These are phyloP conservation scores for Dexiosoma caninum DNA, from an alignment of 2,888 invertebrate genomes.

Conservation along the genomic window DNA sequence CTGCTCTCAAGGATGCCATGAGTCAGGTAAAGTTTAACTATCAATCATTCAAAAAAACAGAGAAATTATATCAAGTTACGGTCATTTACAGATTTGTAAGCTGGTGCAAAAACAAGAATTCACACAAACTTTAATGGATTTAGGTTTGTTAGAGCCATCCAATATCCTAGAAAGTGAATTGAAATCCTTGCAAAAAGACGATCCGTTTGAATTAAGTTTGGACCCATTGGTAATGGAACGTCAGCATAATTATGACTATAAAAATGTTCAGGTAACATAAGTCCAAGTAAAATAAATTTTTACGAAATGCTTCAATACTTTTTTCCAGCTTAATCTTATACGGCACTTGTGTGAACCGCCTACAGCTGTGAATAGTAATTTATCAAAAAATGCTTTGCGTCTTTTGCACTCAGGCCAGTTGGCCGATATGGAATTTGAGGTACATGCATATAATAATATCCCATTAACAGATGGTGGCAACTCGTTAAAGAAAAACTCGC, in stretches of 20 bases:
- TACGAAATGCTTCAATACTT: too few species aligned
- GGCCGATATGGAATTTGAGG: slow-evolving; percentile 84
- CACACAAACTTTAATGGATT: slow-evolving; percentile 80
- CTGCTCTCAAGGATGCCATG: slow-evolving; percentile 79
- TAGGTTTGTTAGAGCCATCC: slow-evolving; percentile 79
- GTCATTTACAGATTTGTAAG: slow-evolving; percentile 77
- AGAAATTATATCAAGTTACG: not conserved
- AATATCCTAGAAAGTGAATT: slow-evolving; percentile 70
- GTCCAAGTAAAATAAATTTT: too few species aligned
- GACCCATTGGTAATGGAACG: slow-evolving; percentile 64
- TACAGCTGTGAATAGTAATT: slow-evolving; percentile 79
- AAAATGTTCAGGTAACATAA: slow-evolving; percentile 69
- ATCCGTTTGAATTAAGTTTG: slow-evolving; percentile 64
- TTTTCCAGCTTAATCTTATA: slow-evolving; percentile 78
- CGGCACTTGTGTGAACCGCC: slow-evolving; percentile 82
- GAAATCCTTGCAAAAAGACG: slow-evolving; percentile 66
- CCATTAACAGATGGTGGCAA: slow-evolving; percentile 6
- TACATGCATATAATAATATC: slow-evolving; percentile 69
- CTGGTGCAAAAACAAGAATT: slow-evolving; percentile 82
- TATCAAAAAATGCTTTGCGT: slow-evolving; percentile 81
- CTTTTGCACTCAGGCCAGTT: slow-evolving; percentile 79
- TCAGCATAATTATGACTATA: slow-evolving; percentile 70
- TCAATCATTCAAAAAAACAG: not conserved
- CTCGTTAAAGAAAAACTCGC: slow-evolving; percentile 34
- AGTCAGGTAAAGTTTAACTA: slow-evolving; percentile 73